A percentile compares a stretch with the other conserved stretches of the same genome.
These are phyloP conservation scores for Magallana angulata DNA, from an alignment of 1,140 invertebrate genomes.

Conservation along the genomic window DNA sequence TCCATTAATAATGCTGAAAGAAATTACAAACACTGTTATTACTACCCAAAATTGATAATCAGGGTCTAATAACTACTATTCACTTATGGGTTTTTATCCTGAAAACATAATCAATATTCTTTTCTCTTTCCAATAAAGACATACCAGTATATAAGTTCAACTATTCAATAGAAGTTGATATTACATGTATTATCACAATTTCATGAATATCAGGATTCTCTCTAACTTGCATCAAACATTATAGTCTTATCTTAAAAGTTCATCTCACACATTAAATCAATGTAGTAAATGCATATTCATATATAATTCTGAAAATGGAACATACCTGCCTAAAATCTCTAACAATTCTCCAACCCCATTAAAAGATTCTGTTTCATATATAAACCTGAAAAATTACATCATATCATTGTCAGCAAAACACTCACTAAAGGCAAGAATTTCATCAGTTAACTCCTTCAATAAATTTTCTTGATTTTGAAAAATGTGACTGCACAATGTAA, in stretches of 20 bases:
- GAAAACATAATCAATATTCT: too few relatives aligned
- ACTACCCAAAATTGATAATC: background rate
- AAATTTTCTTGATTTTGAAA: background rate
- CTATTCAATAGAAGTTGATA: too few relatives aligned
- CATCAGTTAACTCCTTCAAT: background rate
- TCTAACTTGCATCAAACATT: too few relatives aligned
- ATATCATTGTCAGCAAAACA: background rate
- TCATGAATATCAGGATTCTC: too few relatives aligned
- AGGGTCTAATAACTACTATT: too few relatives aligned
- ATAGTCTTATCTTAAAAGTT: too few relatives aligned
- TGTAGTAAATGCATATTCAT: too few relatives aligned
- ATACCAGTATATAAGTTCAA: too few relatives aligned
- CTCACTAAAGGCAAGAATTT: background rate
- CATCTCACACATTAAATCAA: too few relatives aligned
- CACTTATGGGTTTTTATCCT: too few relatives aligned
- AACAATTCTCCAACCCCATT: conserved; percentile 98
- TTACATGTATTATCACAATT: too few relatives aligned
- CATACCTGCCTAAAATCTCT: conserved; percentile 93
- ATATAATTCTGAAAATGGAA: conserved; percentile 35
- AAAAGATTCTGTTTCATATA: conserved; percentile 99
- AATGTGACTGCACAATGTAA: background rate
- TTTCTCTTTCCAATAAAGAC: too few relatives aligned
- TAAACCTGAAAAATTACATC: conserved; percentile 86
- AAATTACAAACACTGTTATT: background rate
- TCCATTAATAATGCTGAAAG: conserved; percentile 82